phyloP scores from a whole-genome alignment of 2,888 invertebrate species.

The Omphaloscelis lunosa region DNA sequence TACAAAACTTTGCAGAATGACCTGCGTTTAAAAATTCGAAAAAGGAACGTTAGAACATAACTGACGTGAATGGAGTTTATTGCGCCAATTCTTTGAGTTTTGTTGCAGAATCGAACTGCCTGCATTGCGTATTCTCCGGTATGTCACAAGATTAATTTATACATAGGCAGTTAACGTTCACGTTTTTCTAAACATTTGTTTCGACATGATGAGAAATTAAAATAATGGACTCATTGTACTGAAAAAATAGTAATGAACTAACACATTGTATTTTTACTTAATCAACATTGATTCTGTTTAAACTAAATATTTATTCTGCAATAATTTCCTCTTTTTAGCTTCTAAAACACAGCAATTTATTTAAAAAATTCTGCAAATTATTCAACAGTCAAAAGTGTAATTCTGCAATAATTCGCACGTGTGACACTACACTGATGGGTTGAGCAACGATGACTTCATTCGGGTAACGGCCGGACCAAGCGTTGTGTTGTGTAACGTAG shows the following conservation, averaged over 20 bases:
- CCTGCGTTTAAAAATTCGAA: slow-evolving; percentile 50
- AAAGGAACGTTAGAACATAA: slow-evolving; percentile 59
- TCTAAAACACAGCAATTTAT: not conserved
- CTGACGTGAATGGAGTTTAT: slow-evolving; percentile 56
- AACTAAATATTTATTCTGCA: not conserved
- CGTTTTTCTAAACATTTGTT: slow-evolving; percentile 1
- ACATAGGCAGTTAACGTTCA: not conserved
- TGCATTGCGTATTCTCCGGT: slow-evolving; percentile 42
- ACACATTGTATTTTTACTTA: not conserved
- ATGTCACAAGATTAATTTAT: slow-evolving; percentile 41
- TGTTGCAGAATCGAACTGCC: slow-evolving; percentile 53
- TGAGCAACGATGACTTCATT: slow-evolving; percentile 50
- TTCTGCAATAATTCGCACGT: slow-evolving; percentile 52
- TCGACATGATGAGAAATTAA: not conserved
- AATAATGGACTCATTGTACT: not conserved
- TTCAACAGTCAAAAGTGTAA: slow-evolving; percentile 14
- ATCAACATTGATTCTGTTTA: not conserved
- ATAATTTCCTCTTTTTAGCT: not conserved
- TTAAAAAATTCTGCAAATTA: not conserved
- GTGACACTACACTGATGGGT: slow-evolving; percentile 16
- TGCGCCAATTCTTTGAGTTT: slow-evolving; percentile 58
- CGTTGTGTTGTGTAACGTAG: slow-evolving; percentile 24
- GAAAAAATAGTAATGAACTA: not conserved
- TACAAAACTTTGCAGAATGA: slow-evolving; percentile 54
- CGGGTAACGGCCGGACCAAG: slow-evolving; percentile 27